Percentiles rank a stretch among this genome's conserved stretches.
phyloP scores from a whole-genome alignment of 2,888 invertebrate species.

The Diplolepis rosae region DNA sequence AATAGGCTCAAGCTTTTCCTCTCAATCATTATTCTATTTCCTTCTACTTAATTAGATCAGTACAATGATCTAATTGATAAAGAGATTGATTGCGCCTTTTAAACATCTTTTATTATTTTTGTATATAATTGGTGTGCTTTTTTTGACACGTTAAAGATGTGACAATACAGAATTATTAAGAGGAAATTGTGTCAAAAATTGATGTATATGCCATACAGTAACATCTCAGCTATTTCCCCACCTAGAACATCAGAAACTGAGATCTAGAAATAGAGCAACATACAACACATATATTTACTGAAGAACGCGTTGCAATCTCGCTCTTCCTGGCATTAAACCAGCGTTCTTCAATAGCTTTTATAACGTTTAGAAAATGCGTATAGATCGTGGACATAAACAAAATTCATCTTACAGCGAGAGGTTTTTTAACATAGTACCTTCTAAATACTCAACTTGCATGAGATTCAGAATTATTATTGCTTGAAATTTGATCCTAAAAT shows the following conservation, averaged over 20 bases:
- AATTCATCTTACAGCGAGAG: slow-evolving; percentile 17
- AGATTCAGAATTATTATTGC: too few relatives aligned
- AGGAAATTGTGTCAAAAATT: slow-evolving; percentile 33
- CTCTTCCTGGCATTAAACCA: slow-evolving; percentile 63
- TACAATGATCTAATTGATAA: too few relatives aligned
- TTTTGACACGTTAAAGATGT: neutral
- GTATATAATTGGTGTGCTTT: neutral
- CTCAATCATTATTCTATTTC: too few relatives aligned
- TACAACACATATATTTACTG: slow-evolving; percentile 56
- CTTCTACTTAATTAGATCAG: too few relatives aligned
- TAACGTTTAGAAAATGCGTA: slow-evolving; percentile 50
- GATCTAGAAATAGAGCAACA: slow-evolving; percentile 63
- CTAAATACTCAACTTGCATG: slow-evolving; percentile 11
- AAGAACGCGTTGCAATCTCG: slow-evolving; percentile 51
- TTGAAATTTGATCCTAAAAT: too few relatives aligned
- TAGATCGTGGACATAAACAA: slow-evolving; percentile 17
- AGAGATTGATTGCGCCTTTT: too few relatives aligned
- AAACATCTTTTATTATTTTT: too few relatives aligned
- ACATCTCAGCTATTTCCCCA: slow-evolving; percentile 41
- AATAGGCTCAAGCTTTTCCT: too few relatives aligned
- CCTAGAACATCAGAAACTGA: slow-evolving; percentile 36
- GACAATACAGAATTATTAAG: neutral
- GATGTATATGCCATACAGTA: slow-evolving; percentile 47
- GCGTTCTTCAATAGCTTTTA: slow-evolving; percentile 54
- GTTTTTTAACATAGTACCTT: neutral